Evolutionary conservation across 2,113 vertebrate species (phyloP).

Genomic region (Potamarius usumacintae): DNA sequence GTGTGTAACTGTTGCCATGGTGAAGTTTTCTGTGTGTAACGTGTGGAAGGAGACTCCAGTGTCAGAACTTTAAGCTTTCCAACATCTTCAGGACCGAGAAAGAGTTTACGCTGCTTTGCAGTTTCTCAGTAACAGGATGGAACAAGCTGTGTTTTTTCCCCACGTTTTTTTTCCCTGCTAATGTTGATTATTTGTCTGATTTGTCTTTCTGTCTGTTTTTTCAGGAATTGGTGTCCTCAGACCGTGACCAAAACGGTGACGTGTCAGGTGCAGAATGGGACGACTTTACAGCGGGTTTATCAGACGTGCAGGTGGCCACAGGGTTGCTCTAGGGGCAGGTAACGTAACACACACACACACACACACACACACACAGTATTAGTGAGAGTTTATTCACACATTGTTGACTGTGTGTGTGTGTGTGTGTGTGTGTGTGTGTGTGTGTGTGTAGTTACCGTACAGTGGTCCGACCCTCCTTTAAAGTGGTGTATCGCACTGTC

Average conservation of each 20-base stretch:
- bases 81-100: neutral
- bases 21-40: neutral
- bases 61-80: neutral
- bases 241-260: slow-evolving; percentile 84
- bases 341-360: slow-evolving; percentile 20
- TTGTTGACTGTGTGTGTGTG: neutral
- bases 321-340: slow-evolving; percentile 83
- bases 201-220: slow-evolving; percentile 8
- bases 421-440: slow-evolving; percentile 36
- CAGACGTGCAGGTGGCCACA: slow-evolving; percentile 93
- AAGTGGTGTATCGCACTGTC: slow-evolving; percentile 86
- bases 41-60: neutral
- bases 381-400: neutral
- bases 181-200: slow-evolving; percentile 3
- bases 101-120: neutral
- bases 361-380: slow-evolving; percentile 1
- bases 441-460: slow-evolving; percentile 82
- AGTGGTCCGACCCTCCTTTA: slow-evolving; percentile 84
- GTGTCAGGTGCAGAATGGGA: slow-evolving; percentile 93
- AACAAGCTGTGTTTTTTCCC: neutral
- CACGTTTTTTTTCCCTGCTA: too few species aligned
- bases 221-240: slow-evolving; percentile 96
- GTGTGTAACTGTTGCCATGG: neutral
- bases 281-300: slow-evolving; percentile 87
- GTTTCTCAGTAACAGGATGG: neutral